These are phyloP conservation scores for Rhinella marina DNA, from an alignment of 2,797 vertebrate species.

Conservation along the genomic window DNA sequence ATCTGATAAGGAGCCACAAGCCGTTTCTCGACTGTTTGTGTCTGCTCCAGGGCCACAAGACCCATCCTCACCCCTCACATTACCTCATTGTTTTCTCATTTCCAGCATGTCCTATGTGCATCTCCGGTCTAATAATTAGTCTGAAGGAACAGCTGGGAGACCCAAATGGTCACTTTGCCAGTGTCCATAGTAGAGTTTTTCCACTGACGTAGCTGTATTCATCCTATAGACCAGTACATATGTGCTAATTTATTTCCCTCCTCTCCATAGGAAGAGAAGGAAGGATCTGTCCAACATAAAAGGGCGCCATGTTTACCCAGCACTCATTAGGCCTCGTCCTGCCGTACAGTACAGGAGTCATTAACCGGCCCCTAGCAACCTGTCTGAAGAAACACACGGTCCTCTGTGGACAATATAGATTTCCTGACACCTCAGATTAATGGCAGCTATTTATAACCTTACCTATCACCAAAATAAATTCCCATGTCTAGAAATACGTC, in stretches of 20 bases:
- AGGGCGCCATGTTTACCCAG: conserved; percentile 12
- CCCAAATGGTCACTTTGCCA: background rate
- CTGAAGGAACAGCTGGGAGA: background rate
- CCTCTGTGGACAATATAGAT: background rate
- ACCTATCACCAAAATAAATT: background rate
- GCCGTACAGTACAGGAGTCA: background rate
- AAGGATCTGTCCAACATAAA: conserved; percentile 27
- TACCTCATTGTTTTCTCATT: background rate
- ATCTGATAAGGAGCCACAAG: background rate
- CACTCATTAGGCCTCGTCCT: conserved; percentile 33
- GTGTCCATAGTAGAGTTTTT: background rate
- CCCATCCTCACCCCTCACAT: background rate
- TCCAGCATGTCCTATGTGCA: background rate
- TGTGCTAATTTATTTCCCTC: conserved; percentile 14
- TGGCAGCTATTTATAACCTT: background rate
- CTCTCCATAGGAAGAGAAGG: conserved; percentile 11
- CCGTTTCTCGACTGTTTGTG: background rate
- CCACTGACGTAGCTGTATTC: conserved; percentile 34
- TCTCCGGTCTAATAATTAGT: background rate
- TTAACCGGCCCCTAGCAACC: conserved; percentile 21
- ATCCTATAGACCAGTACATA: background rate
- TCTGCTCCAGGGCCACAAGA: background rate
- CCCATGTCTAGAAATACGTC: background rate
- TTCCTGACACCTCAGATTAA: conserved; percentile 10
- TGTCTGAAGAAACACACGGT: background rate